Evolutionary conservation across 2,113 vertebrate genomes (phyloP), one percentile per base, ranked within the genome.

Genomic region (Notothenia coriiceps): DNA sequence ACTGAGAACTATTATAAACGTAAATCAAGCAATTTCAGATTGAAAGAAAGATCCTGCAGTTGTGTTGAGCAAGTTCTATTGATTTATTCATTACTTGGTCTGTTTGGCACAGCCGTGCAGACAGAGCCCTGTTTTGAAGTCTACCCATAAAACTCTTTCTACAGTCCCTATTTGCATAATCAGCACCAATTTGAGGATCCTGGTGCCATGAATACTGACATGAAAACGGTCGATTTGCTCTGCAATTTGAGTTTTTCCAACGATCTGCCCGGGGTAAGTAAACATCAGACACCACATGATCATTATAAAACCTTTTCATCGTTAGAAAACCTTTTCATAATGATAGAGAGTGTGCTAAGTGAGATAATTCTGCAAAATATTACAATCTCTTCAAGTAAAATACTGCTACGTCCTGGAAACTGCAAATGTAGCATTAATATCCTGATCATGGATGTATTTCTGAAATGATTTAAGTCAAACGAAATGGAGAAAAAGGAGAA

Each of bases 161-260:
- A 35, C n/a, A 65, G 2, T 18, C 44, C 6, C 11, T 13, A 74
- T 88, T 86, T 81, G 51, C 64, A 82, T 81, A 77, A 40, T 78
- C 59, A 69, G 76, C 75, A 56, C 40, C 54, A 71, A 79, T 80
- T 51, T 56, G 20, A 70, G 74, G 60, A 55, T 64, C 70, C 64
- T 62, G 6, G 56, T 29, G 54, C 51, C 71, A 33, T 64, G n/a
- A 64, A 77, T 59, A 6, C 50, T 54, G 70, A 82, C 68, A 81
- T 90, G 61, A 76, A 86, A 88, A 87, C 55, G 71, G 56, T 60
- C 29, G 29, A 69, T 77, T 89, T 83, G 70, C 63, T 73, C 33
- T 2, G 43, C 44, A 75, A 60, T 84, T 86, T 84, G 8, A 47
- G 61, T 47, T 82, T 88, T 80, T 83, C 74, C 84, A 80, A 77